phyloP scores from a whole-genome alignment of 2,113 vertebrate genomes.

The Pseudolaguvia tuberculata region DNA sequence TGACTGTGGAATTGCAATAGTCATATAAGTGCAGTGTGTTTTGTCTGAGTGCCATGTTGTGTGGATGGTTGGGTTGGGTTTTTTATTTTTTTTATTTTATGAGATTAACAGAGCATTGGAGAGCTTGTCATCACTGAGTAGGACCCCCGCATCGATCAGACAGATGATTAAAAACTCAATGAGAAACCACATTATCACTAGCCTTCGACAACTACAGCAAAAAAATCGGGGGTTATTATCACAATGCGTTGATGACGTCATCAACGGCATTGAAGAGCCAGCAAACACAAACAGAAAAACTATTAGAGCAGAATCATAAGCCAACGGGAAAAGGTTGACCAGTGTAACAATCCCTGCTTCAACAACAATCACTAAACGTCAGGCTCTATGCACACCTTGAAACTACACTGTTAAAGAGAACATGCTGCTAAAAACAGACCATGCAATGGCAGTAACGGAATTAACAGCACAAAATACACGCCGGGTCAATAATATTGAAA shows the following conservation, averaged over 20 bases:
- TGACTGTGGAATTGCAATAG: constrained; percentile 45
- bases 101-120: constrained; percentile 57
- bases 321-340: constrained; percentile 54
- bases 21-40: constrained; percentile 36
- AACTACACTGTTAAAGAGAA: constrained; percentile 60
- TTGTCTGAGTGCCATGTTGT: constrained; percentile 47
- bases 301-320: constrained; percentile 63
- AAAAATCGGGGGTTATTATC: constrained; percentile 62
- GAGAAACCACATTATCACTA: constrained; percentile 77
- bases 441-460: constrained; percentile 69
- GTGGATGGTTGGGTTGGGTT: not conserved
- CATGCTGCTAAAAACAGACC: constrained; percentile 70
- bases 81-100: constrained; percentile 38
- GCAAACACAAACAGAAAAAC: constrained; percentile 63
- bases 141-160: constrained; percentile 47
- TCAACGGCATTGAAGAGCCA: constrained; percentile 74
- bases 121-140: constrained; percentile 58
- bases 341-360: constrained; percentile 41
- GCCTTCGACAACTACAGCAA: constrained; percentile 66
- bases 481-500: not conserved
- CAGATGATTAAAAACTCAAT: constrained; percentile 59
- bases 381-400: constrained; percentile 55
- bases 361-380: constrained; percentile 51
- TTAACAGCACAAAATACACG: constrained; percentile 23
- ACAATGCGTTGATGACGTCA: constrained; percentile 72